Conservation (phyloP, 1,140 invertebrate species). For the Choristoneura fumiferana region DNA sequence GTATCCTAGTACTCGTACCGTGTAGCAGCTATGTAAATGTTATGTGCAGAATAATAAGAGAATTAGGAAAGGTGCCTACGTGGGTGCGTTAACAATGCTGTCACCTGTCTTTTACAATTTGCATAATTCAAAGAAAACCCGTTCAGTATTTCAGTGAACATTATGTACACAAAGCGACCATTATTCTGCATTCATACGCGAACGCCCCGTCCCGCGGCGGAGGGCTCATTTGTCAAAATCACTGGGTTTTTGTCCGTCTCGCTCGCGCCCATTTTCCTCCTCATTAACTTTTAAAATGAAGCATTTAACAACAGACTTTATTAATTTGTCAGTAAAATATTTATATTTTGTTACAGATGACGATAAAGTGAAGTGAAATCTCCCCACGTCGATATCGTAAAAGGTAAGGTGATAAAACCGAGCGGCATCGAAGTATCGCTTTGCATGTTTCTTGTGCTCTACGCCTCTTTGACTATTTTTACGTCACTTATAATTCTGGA, state of each 20-base stretch:
- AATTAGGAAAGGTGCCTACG: too few species aligned
- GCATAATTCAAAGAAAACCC: slow-evolving; percentile 5
- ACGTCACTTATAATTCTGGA: background rate
- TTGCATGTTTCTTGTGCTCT: background rate
- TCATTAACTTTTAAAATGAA: slow-evolving; percentile 13
- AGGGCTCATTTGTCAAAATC: slow-evolving; percentile 22
- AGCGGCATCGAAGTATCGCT: background rate
- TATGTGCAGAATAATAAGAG: background rate
- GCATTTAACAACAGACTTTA: slow-evolving; percentile 7
- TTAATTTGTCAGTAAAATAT: slow-evolving; percentile 14
- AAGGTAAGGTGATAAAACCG: slow-evolving; percentile 11
- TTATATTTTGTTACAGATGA: slow-evolving; percentile 16
- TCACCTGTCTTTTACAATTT: background rate
- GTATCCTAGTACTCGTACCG: background rate
- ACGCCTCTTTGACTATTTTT: background rate
- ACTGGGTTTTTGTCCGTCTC: slow-evolving; percentile 15
- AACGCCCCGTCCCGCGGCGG: slow-evolving; percentile 1
- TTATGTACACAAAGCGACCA: slow-evolving; percentile 2
- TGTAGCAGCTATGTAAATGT: background rate
- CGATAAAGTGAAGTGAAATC: slow-evolving; percentile 15
- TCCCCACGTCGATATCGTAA: slow-evolving; percentile 7
- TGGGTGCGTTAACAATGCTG: too few species aligned
- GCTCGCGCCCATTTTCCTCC: slow-evolving; percentile 9
- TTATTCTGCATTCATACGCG: slow-evolving; percentile 20
- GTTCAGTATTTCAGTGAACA: slow-evolving; percentile 1